Evolutionary conservation across 2,797 vertebrate genomes (phyloP), one percentile per base, ranked within the genome.

Genomic region (Chiroxiphia lanceolata): DNA sequence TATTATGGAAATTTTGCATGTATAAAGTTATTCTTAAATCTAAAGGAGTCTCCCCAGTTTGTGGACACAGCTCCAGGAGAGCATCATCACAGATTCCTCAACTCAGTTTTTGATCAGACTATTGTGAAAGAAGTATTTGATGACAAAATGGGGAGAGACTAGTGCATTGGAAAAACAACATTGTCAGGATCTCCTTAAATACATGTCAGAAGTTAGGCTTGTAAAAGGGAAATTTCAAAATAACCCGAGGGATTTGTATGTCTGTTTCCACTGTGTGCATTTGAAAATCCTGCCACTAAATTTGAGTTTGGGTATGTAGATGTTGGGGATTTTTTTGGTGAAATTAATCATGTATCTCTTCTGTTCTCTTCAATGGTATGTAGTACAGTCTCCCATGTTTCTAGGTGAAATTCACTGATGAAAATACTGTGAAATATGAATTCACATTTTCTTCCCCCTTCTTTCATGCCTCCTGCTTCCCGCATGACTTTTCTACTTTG

Each of bases 1-100:
- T 96, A 18, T 97, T 97, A 95, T 27, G 83, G 87, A 96, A 94
- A 93, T 91, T 90, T 90, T 90, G 93, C 93, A 93, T 95, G 95
- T 96, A 92, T 90, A 96, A 94, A 93, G 83, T 95, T 97, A 91
- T 94, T 94, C 95, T 92, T 95, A 93, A 94, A 88, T 95, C 70
- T 81, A 84, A 94, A 96, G 95, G 94, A 93, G 95, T 95, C 92
- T 96, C 81, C 76, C 77, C 5, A 13, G 0, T 94, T 86, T 94
- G 60, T 87, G 72, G 95, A 93, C 93, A 89, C 29, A 82, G 87
- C 84, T 96, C 91, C 95, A 96, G 94, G 96, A 97, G 95, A 95
- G 95, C 96, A 96, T 96, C 92, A 5, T 77, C 88, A 89, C 89
- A 78, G 74, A 89, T 87, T 95, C 78, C 57, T 95, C 64, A 85